Base-by-base conservation (phyloP, 2,888 invertebrate genomes). In the Galerucella calmariensis region DNA sequence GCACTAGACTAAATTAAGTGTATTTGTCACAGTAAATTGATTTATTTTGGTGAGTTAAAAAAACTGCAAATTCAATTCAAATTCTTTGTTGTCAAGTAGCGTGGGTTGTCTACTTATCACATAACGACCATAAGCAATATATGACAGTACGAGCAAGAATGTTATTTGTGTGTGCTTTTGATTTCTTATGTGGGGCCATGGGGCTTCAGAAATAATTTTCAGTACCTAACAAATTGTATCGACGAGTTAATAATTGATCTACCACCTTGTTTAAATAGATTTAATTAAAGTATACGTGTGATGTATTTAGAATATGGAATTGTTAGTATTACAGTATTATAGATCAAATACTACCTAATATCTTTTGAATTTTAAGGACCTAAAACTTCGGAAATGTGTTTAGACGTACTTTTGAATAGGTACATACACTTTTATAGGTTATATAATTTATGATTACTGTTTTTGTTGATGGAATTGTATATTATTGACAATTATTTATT, bases 401-500 rank as follows among this genome's bases (percentile, higher is more conserved):
- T 70, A 20, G 51, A 46, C 14, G 69, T n/a, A 70, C 72, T 53
- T 41, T 51, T 72, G 65, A 63, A 58, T 69, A 20, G 20, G 20
- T 1, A 65, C 65, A 73, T 75, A 73, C 76, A 78, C 76, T 58
- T 67, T 70, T 73, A 77, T 75, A 71, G 74, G 74, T 72, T 61
- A 69, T 73, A 74, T 75, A 73, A 78, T 74, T 79, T 77, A 79
- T 79, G 79, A 70, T 79, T 76, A 70, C 78, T 80, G 80, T 81
- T 81, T 81, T 80, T 79, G 79, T 82, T 82, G 80, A 56, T 16
- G n/a, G 81, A 78, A 70, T 77, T 81, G 80, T 81, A 80, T 77
- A 75, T 79, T 79, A 79, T 78, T 79, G 80, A 79, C 69, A 76
- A 79, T 79, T 73, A 79, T 81, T 82, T 82, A 82, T 82, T 82